Evolutionary conservation across 1,140 invertebrate species (phyloP).

Genomic region (Sitodiplosis mosellana): DNA sequence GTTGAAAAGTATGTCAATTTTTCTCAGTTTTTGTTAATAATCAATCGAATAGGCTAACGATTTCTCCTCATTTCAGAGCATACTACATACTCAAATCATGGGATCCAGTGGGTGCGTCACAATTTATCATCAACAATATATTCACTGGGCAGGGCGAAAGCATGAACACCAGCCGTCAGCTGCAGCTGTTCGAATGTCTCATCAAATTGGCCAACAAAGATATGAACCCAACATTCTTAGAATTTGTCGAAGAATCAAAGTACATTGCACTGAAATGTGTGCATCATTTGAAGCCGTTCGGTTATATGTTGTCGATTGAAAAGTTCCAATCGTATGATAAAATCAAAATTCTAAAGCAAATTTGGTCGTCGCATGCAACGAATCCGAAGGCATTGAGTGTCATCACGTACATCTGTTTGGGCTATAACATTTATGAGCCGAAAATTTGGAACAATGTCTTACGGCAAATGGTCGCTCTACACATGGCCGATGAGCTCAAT

Average conservation of each 20-base stretch:
- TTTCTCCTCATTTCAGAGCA: too few species aligned
- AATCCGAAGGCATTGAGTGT: conserved; percentile 19
- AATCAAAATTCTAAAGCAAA: conserved; percentile 19
- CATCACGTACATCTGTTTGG: conserved; percentile 21
- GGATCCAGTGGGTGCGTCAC: too few species aligned
- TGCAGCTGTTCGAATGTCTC: conserved; percentile 23
- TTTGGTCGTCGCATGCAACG: conserved; percentile 20
- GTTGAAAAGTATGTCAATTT: too few species aligned
- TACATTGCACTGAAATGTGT: conserved; percentile 23
- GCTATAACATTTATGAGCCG: conserved; percentile 18
- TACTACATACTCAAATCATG: too few species aligned
- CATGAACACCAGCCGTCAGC: conserved; percentile 18
- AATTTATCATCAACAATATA: conserved; percentile 6
- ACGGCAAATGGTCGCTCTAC: conserved; percentile 20
- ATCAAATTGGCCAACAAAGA: conserved; percentile 19
- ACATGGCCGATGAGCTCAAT: conserved; percentile 12
- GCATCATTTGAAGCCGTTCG: conserved; percentile 18
- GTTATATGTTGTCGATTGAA: conserved; percentile 20
- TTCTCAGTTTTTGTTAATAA: too few species aligned
- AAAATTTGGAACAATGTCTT: conserved; percentile 24
- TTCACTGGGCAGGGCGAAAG: conserved; percentile 17
- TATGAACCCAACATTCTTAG: conserved; percentile 13
- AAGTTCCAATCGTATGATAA: conserved; percentile 20
- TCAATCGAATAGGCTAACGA: too few species aligned
- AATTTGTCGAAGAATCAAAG: conserved; percentile 16